phyloP scores from a whole-genome alignment of 2,113 vertebrate species.

The Hyperopisus bebe region DNA sequence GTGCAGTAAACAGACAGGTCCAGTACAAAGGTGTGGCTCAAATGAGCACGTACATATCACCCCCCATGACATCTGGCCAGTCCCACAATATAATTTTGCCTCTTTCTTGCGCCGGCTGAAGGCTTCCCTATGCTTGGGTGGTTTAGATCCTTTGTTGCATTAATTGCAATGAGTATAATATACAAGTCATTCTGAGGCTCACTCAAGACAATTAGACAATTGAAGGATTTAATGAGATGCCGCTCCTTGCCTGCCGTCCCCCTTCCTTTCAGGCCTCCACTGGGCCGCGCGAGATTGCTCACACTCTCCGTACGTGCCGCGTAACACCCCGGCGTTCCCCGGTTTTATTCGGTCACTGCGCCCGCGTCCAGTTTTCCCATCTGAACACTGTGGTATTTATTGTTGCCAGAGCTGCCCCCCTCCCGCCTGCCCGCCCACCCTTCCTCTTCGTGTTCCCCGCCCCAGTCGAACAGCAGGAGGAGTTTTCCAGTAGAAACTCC shows the following conservation, averaged over 20 bases:
- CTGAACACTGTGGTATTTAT: neutral
- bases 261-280: neutral
- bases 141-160: slow-evolving; percentile 97
- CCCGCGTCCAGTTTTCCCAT: neutral
- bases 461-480: neutral
- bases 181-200: slow-evolving; percentile 98
- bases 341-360: neutral
- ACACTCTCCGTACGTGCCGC: neutral
- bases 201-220: slow-evolving; percentile 99
- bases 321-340: neutral
- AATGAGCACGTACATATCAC: slow-evolving; percentile 98
- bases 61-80: slow-evolving; percentile 95
- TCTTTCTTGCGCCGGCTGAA: slow-evolving; percentile 69
- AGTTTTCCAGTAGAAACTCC: neutral
- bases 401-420: neutral
- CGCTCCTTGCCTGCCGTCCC: slow-evolving; percentile 83
- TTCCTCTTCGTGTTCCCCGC: neutral
- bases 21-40: slow-evolving; percentile 98
- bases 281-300: slow-evolving; percentile 31
- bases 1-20: slow-evolving; percentile 99
- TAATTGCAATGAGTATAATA: slow-evolving; percentile 99
- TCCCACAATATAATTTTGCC: slow-evolving; percentile 90
- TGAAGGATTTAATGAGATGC: slow-evolving; percentile 99
- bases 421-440: neutral
- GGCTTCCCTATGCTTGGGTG: slow-evolving; percentile 68